phyloP scores from a whole-genome alignment of 1,140 invertebrate genomes.

The Solenopsis invicta region DNA sequence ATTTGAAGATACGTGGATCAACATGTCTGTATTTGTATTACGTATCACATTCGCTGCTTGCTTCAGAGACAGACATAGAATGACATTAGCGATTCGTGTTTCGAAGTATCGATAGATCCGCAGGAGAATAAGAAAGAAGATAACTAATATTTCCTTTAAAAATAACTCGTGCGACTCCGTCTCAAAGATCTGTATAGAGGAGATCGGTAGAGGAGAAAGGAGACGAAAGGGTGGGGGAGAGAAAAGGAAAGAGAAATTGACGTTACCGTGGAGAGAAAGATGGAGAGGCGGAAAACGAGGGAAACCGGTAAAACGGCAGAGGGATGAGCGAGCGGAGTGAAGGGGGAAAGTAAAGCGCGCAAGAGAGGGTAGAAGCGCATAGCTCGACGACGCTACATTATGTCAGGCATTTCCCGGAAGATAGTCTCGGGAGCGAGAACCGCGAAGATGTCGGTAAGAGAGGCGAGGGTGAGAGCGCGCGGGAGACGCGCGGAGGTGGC shows the following conservation, averaged over 20 bases:
- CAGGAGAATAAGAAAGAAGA: not conserved
- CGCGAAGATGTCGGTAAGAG: conserved; percentile 72
- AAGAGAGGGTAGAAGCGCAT: conserved; percentile 18
- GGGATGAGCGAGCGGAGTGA: not conserved
- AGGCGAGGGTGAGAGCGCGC: not conserved
- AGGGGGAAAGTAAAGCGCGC: not conserved
- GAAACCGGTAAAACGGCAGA: conserved; percentile 46
- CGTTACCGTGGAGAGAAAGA: conserved; percentile 28
- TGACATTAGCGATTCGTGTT: conserved; percentile 18
- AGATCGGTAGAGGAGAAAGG: not conserved
- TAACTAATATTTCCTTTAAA: conserved; percentile 50
- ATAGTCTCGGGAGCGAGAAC: conserved; percentile 74
- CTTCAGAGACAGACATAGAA: not conserved
- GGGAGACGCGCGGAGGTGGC: conserved; percentile 35
- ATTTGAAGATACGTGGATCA: not conserved
- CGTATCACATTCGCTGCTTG: not conserved
- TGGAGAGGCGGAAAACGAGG: conserved; percentile 21
- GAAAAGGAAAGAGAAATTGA: not conserved
- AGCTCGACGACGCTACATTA: conserved; percentile 73
- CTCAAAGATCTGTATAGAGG: conserved; percentile 17
- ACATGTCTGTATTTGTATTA: conserved; percentile 7
- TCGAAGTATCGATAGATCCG: not conserved
- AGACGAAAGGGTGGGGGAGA: not conserved
- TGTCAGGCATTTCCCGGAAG: conserved; percentile 75
- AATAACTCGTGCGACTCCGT: not conserved